phyloP scores from a whole-genome alignment of 2,113 vertebrate genomes.

The Pangasianodon gigas region DNA sequence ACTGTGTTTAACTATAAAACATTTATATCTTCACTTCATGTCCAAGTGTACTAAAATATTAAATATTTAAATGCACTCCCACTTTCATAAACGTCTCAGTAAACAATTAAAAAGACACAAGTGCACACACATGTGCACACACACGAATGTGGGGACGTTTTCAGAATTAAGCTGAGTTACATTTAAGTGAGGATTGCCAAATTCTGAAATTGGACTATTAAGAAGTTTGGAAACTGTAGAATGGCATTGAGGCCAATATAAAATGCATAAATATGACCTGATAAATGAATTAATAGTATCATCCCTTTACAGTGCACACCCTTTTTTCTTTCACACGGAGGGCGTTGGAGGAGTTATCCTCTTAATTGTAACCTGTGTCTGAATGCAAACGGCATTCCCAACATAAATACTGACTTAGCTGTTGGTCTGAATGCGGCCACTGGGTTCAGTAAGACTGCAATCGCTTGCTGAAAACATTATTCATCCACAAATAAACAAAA shows the following conservation, averaged over 20 bases:
- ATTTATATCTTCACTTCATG: neutral
- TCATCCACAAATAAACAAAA: neutral
- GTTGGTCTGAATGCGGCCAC: neutral
- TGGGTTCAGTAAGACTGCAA: neutral
- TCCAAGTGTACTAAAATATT: constrained; percentile 40
- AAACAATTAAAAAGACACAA: constrained; percentile 13
- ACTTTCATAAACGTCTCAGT: constrained; percentile 15
- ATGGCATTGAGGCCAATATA: neutral
- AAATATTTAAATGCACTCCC: constrained; percentile 15
- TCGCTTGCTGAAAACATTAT: neutral
- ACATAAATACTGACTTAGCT: neutral
- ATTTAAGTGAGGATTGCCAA: neutral
- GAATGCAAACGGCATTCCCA: neutral
- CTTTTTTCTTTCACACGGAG: neutral
- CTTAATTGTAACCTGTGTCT: neutral
- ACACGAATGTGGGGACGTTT: neutral
- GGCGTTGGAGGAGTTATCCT: neutral
- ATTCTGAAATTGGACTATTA: neutral
- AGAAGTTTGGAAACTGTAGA: neutral
- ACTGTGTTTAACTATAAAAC: neutral
- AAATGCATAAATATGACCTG: neutral
- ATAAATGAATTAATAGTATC: neutral
- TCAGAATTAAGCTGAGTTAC: neutral
- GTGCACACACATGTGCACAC: neutral
- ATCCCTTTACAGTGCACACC: neutral